Conservation (phyloP, 1,140 invertebrate genomes). For the Magallana gigas region DNA sequence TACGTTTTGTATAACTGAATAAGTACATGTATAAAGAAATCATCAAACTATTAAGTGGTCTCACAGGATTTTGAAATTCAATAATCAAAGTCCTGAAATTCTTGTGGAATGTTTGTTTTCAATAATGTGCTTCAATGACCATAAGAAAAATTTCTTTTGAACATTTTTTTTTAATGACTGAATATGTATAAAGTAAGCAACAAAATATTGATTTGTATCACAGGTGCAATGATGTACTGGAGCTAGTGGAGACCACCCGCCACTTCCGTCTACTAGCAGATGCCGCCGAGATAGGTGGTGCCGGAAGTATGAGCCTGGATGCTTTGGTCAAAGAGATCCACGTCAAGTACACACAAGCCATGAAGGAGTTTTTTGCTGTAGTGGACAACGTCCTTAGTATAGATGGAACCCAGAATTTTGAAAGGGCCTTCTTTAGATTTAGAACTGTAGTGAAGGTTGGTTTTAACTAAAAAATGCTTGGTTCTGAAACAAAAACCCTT, state of each 20-base stretch:
- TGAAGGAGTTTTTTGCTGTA: slow-evolving; percentile 75
- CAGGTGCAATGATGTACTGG: slow-evolving; percentile 79
- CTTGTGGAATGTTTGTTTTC: too few relatives aligned
- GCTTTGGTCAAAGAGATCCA: slow-evolving; percentile 78
- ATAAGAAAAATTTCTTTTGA: too few relatives aligned
- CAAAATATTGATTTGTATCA: background rate
- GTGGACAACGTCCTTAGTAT: slow-evolving; percentile 77
- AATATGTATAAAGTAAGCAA: too few relatives aligned
- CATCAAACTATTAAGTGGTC: too few relatives aligned
- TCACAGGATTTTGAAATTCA: too few relatives aligned
- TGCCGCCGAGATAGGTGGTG: slow-evolving; percentile 78
- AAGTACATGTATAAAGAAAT: too few relatives aligned
- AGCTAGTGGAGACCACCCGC: slow-evolving; percentile 78
- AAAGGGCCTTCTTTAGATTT: slow-evolving; percentile 78
- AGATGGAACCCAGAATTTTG: slow-evolving; percentile 77
- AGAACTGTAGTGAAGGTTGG: slow-evolving; percentile 78
- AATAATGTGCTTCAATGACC: too few relatives aligned
- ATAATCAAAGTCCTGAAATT: too few relatives aligned
- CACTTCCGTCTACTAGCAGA: slow-evolving; percentile 78
- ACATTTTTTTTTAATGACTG: too few relatives aligned
- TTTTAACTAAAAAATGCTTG: too few relatives aligned
- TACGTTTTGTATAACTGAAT: too few relatives aligned
- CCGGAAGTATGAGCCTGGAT: slow-evolving; percentile 77
- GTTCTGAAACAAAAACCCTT: too few relatives aligned
- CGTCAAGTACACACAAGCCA: slow-evolving; percentile 73